phyloP scores from a whole-genome alignment of 2,797 vertebrate genomes.

The Threskiornis aethiopicus region DNA sequence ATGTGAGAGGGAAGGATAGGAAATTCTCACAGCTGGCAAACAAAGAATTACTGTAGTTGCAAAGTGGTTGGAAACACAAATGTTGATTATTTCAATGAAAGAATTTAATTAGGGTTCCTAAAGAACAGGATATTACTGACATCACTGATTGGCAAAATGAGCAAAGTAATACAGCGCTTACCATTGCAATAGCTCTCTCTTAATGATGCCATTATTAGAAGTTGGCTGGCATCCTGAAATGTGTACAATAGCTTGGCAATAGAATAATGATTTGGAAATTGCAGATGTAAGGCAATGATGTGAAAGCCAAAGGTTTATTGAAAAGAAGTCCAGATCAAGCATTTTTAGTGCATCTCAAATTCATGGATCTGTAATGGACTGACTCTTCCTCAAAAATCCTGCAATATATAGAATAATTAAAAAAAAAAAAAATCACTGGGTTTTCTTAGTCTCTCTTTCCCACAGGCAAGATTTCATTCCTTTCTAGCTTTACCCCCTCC shows the following conservation, averaged over 20 bases:
- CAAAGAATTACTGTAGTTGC: slow-evolving; percentile 77
- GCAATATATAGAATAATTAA: background rate
- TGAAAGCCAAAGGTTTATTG: slow-evolving; percentile 66
- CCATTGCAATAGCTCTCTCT: slow-evolving; percentile 68
- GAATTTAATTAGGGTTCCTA: slow-evolving; percentile 77
- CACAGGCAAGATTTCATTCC: background rate
- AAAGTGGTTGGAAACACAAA: slow-evolving; percentile 71
- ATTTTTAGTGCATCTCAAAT: background rate
- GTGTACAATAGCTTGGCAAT: slow-evolving; percentile 74
- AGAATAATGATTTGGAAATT: slow-evolving; percentile 64
- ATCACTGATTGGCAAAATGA: slow-evolving; percentile 73
- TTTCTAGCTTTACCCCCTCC: background rate
- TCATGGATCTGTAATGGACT: background rate
- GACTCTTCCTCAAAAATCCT: background rate
- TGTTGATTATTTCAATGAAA: slow-evolving; percentile 78
- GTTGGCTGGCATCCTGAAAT: slow-evolving; percentile 76
- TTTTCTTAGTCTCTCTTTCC: background rate
- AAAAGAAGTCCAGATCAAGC: slow-evolving; percentile 65
- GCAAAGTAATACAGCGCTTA: slow-evolving; percentile 65
- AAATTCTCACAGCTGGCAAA: slow-evolving; percentile 79
- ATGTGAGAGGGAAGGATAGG: slow-evolving; percentile 70
- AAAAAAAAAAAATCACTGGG: background rate
- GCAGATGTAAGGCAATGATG: slow-evolving; percentile 69
- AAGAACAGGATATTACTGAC: slow-evolving; percentile 77
- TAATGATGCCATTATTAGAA: slow-evolving; percentile 74